Base-by-base conservation (phyloP, 2,888 invertebrate species). In the Catocala fraxini region DNA sequence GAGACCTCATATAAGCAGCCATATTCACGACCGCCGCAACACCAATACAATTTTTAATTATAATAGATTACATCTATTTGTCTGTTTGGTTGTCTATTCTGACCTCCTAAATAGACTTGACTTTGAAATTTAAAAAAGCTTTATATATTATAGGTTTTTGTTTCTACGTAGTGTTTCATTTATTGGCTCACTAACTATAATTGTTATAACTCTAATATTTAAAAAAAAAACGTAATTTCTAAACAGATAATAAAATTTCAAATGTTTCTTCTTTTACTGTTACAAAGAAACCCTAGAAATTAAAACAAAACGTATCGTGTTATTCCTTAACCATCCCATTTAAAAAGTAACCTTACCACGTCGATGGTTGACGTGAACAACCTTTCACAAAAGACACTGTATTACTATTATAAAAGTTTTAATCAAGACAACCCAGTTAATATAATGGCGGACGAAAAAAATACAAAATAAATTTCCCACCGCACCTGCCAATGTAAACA, bases 401-500 rank as follows among this genome's bases (percentile, higher is more conserved):
- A 10, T 11, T 43, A 6, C 12, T 5, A 55, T 68, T 42, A 67
- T 61, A 43, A 73, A 52, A 60, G 68, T 65, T 68, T 59, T 59
- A 58, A 67, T 63, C 66, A 65, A 63, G 65, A 71, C 67, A 65
- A 71, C 63, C 65, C 58, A 70, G 25, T 25, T 25, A 70, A 74
- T 68, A 63, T 75, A 72, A 79, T 63, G 65, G 70, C 58, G 63
- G 57, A 51, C 56, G 68, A 71, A 73, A 73, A 75, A 56, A 46
- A 49, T 46, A 52, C 13, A 6, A 48, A 77, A 65, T 56, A 60
- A 75, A 60, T 71, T 64, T 58, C 59, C 61, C 62, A 57, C 68
- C 77, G 72, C 89, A 89, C 87, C 89, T 88, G 89, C 86, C 77
- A 75, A 39, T 55, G 80, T 81, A 82, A 80, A 77, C 87, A 89